These are phyloP conservation scores for Enchytraeus crypticus DNA, from an alignment of 2,888 invertebrate species.

Conservation along the genomic window DNA sequence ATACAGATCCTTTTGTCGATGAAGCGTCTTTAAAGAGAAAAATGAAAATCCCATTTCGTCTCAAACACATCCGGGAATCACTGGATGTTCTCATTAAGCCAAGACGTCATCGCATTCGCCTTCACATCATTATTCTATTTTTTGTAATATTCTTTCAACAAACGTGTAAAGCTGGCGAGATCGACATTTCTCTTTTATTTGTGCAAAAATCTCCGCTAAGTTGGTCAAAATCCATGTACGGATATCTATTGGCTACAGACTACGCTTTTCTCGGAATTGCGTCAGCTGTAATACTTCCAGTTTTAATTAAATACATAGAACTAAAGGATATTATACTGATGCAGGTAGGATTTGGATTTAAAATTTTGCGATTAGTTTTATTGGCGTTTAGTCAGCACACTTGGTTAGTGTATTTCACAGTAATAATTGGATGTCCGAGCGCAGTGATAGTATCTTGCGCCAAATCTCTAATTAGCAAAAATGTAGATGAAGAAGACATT, in stretches of 20 bases:
- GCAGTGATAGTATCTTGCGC: slow-evolving; percentile 39
- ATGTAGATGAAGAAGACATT: slow-evolving; percentile 40
- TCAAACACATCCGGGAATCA: slow-evolving; percentile 31
- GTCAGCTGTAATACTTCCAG: slow-evolving; percentile 40
- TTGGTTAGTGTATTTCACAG: slow-evolving; percentile 43
- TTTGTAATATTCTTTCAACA: slow-evolving; percentile 31
- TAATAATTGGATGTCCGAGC: slow-evolving; percentile 39
- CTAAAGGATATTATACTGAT: slow-evolving; percentile 39
- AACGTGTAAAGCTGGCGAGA: slow-evolving; percentile 43
- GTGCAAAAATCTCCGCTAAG: slow-evolving; percentile 38
- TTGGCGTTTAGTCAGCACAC: slow-evolving; percentile 34
- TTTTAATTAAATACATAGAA: slow-evolving; percentile 34
- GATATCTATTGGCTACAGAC: slow-evolving; percentile 43
- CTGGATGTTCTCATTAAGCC: slow-evolving; percentile 31
- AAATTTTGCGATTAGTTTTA: slow-evolving; percentile 32
- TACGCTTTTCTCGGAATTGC: slow-evolving; percentile 44
- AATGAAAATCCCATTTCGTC: not conserved
- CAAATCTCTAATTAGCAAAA: slow-evolving; percentile 43
- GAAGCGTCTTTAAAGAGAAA: too few relatives aligned
- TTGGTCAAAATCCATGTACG: slow-evolving; percentile 42
- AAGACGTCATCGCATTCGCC: slow-evolving; percentile 28
- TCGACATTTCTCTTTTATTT: slow-evolving; percentile 43
- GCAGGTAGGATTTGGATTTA: slow-evolving; percentile 38
- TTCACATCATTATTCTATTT: slow-evolving; percentile 34
- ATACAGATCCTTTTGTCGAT: too few relatives aligned